Conservation (phyloP, 2,888 invertebrate genomes). For the Neoascia interrupta region DNA sequence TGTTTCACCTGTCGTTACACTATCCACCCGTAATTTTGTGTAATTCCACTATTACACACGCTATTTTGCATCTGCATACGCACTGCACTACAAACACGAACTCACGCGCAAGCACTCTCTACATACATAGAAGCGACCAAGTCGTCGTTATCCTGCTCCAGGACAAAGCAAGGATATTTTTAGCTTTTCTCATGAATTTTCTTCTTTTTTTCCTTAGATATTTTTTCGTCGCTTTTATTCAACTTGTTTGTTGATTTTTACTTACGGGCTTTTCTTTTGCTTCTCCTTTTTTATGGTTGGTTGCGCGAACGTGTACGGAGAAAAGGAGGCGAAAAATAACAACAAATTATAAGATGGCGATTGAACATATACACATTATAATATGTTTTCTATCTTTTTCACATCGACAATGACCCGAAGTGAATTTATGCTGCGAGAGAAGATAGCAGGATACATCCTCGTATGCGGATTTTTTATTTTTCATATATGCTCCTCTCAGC, state of each 20-base stretch:
- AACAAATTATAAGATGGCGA: slow-evolving; percentile 64
- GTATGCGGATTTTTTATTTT: slow-evolving; percentile 25
- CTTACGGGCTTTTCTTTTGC: slow-evolving; percentile 6
- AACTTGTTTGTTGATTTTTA: slow-evolving; percentile 41
- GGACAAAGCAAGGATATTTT: slow-evolving; percentile 47
- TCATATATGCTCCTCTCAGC: background rate
- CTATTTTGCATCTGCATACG: slow-evolving; percentile 19
- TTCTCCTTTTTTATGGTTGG: background rate
- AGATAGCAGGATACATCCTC: slow-evolving; percentile 53
- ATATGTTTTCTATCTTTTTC: slow-evolving; percentile 61
- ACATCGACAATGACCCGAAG: slow-evolving; percentile 63
- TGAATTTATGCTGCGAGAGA: slow-evolving; percentile 56
- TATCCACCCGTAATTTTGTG: slow-evolving; percentile 15
- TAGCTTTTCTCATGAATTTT: slow-evolving; percentile 54
- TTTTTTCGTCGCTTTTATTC: background rate
- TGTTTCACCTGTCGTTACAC: slow-evolving; percentile 25
- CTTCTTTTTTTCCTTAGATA: slow-evolving; percentile 17
- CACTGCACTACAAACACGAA: slow-evolving; percentile 19
- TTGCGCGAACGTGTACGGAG: background rate
- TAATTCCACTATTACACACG: slow-evolving; percentile 11
- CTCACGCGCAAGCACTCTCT: background rate
- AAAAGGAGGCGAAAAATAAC: slow-evolving; percentile 10
- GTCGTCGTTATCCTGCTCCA: slow-evolving; percentile 21
- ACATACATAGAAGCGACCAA: background rate
- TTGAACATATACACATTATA: slow-evolving; percentile 54